phyloP scores from a whole-genome alignment of 2,888 invertebrate species.

The Dinocampus coccinellae region DNA sequence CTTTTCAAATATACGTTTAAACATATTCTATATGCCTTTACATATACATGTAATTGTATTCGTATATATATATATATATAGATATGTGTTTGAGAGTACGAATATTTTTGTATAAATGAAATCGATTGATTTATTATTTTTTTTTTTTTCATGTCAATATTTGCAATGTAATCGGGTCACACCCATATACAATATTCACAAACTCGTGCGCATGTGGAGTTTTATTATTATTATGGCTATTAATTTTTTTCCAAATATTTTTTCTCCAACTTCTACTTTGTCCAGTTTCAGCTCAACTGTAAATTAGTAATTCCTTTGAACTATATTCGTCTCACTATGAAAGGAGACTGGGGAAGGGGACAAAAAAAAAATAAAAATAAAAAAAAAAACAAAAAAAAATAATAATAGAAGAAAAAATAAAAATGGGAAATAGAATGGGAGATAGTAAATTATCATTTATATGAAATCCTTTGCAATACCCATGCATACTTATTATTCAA shows the following conservation, averaged over 20 bases:
- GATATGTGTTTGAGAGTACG: not conserved
- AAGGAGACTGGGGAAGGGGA: conserved; percentile 30
- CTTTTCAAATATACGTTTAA: not conserved
- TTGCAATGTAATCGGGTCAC: conserved; percentile 33
- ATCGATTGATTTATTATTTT: too few relatives aligned
- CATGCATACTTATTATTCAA: conserved; percentile 62
- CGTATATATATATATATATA: not conserved
- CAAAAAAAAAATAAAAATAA: too few relatives aligned
- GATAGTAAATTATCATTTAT: conserved; percentile 65
- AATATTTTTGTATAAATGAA: conserved; percentile 22
- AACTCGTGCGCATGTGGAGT: not conserved
- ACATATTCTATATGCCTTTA: too few relatives aligned
- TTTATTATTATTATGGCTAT: not conserved
- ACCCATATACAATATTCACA: not conserved
- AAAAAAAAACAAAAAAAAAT: too few relatives aligned
- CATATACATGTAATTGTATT: too few relatives aligned
- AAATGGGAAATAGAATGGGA: too few relatives aligned
- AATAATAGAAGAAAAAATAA: too few relatives aligned
- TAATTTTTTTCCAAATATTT: conserved; percentile 33
- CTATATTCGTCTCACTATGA: conserved; percentile 41
- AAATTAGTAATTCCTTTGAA: conserved; percentile 67
- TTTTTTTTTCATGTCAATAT: conserved; percentile 42
- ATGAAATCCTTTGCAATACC: conserved; percentile 66
- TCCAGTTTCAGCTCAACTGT: conserved; percentile 57
- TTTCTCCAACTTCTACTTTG: conserved; percentile 50